phyloP scores from a whole-genome alignment of 2,888 invertebrate genomes.

The Petrophora chlorosata region DNA sequence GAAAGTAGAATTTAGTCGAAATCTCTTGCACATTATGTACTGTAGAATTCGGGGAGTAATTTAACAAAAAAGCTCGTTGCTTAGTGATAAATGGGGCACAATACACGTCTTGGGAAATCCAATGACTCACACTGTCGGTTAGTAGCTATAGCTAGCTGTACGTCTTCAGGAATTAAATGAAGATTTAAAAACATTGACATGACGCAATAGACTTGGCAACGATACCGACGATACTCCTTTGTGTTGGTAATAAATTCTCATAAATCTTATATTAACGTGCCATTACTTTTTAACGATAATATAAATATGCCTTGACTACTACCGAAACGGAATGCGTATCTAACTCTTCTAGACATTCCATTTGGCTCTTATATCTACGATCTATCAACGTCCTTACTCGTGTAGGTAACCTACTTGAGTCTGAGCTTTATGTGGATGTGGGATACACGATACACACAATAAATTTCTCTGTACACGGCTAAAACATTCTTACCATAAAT shows the following conservation, averaged over 20 bases:
- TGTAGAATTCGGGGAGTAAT: background rate
- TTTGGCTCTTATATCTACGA: constrained; percentile 10
- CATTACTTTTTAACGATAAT: constrained; percentile 11
- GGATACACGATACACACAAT: constrained; percentile 2
- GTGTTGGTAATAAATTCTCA: constrained; percentile 29
- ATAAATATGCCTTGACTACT: constrained; percentile 1
- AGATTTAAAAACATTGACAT: constrained; percentile 35
- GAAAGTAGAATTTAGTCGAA: background rate
- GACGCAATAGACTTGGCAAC: constrained; percentile 45
- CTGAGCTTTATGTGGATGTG: constrained; percentile 6
- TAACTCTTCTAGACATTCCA: constrained; percentile 13
- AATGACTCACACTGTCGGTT: constrained; percentile 40
- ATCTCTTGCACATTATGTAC: background rate
- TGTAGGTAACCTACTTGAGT: constrained; percentile 9
- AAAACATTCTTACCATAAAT: constrained; percentile 7
- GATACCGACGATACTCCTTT: constrained; percentile 16
- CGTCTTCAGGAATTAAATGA: constrained; percentile 32
- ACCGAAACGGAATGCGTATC: constrained; percentile 6
- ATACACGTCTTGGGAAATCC: constrained; percentile 39
- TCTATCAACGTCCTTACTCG: constrained; percentile 15
- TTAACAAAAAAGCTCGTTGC: background rate
- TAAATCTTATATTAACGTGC: constrained; percentile 29
- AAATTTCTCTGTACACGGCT: constrained; percentile 7
- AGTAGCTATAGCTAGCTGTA: no score
- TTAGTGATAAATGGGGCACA: background rate